These are phyloP conservation scores for Bursaphelenchus mucronatus DNA, from an alignment of 1,140 invertebrate genomes.

Conservation along the genomic window DNA sequence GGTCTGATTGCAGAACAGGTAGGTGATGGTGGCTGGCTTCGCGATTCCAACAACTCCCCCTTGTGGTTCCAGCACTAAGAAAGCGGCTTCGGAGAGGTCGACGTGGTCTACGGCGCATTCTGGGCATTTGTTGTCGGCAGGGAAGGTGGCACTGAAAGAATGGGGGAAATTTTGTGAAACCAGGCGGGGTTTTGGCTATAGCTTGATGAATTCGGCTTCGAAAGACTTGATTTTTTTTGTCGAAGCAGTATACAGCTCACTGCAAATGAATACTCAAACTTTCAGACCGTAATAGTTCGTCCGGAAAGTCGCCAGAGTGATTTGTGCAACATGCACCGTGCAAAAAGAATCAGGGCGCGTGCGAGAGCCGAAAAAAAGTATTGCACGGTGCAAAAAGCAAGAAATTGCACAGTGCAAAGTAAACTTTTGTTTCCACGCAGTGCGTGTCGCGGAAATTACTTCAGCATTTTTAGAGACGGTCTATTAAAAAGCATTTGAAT, in stretches of 20 bases:
- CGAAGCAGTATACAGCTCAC: background rate
- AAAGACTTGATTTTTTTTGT: background rate
- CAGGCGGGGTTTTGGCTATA: too few relatives aligned
- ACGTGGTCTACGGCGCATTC: slow-evolving; percentile 26
- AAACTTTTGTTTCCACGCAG: too few relatives aligned
- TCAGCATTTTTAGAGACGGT: too few relatives aligned
- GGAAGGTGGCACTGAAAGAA: slow-evolving; percentile 22
- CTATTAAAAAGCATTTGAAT: too few relatives aligned
- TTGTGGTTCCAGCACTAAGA: slow-evolving; percentile 23
- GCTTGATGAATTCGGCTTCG: background rate
- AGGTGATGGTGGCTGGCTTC: slow-evolving; percentile 1
- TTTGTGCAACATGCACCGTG: too few relatives aligned
- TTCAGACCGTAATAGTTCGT: too few relatives aligned
- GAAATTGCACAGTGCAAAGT: too few relatives aligned
- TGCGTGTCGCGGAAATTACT: too few relatives aligned
- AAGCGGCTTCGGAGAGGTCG: slow-evolving; percentile 23
- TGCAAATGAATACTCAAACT: background rate
- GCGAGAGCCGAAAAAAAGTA: too few relatives aligned
- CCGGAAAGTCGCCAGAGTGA: too few relatives aligned
- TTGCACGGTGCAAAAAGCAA: too few relatives aligned
- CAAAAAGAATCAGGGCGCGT: too few relatives aligned
- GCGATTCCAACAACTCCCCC: slow-evolving; percentile 24
- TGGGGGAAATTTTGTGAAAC: background rate
- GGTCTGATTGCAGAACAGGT: slow-evolving; percentile 6
- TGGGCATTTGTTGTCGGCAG: slow-evolving; percentile 30